Evolutionary conservation across 2,888 invertebrate genomes (phyloP).

Genomic region (Athalia rosae): DNA sequence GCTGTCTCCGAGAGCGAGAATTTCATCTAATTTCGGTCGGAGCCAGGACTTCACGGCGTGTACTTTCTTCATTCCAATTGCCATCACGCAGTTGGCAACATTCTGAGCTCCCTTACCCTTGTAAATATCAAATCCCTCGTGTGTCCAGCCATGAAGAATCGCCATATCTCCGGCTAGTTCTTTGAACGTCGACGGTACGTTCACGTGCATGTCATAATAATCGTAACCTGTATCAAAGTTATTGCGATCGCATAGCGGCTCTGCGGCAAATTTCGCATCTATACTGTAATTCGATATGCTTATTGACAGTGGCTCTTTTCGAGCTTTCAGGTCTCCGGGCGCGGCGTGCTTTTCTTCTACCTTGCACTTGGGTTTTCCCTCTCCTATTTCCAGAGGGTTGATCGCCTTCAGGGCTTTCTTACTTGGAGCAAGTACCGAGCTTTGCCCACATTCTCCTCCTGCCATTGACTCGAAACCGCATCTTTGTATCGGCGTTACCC

Average conservation of each 20-base stretch:
- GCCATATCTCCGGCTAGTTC: conserved; percentile 55
- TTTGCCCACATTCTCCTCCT: conserved; percentile 45
- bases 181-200: conserved; percentile 64
- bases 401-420: conserved; percentile 56
- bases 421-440: conserved; percentile 49
- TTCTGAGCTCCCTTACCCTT: conserved; percentile 65
- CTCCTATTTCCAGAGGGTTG: conserved; percentile 57
- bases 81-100: conserved; percentile 62
- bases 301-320: conserved; percentile 56
- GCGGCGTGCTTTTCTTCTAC: conserved; percentile 51
- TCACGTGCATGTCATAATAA: conserved; percentile 63
- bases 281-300: conserved; percentile 65
- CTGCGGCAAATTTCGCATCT: conserved; percentile 59
- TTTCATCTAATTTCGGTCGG: conserved; percentile 63
- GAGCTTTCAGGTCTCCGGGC: conserved; percentile 8
- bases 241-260: conserved; percentile 56
- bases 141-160: conserved; percentile 66
- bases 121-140: conserved; percentile 62
- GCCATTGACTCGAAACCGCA: conserved; percentile 42
- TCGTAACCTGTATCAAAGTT: conserved; percentile 62
- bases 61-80: conserved; percentile 62
- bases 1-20: conserved; percentile 61
- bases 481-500: conserved; percentile 56
- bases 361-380: conserved; percentile 58
- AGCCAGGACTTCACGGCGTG: conserved; percentile 65